Conservation (phyloP, 2,113 vertebrate genomes). For the Diadophis punctatus region DNA sequence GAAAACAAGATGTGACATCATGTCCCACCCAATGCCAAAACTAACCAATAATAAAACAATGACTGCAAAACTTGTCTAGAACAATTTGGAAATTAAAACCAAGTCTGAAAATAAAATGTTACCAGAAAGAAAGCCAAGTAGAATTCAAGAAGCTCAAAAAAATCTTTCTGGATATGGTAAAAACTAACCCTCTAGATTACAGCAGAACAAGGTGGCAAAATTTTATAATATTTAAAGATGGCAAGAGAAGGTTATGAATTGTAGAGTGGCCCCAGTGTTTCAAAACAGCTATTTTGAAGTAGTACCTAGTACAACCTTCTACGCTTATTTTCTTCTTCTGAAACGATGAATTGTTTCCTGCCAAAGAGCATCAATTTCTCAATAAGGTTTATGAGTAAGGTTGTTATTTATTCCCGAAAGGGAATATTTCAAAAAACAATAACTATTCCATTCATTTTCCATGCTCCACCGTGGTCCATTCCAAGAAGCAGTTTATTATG, state of each 20-base stretch:
- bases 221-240: not conserved
- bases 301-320: not conserved
- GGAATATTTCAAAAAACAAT: not conserved
- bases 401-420: not conserved
- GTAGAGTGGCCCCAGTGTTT: not conserved
- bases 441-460: not conserved
- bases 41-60: not conserved
- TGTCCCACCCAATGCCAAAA: conserved; percentile 11
- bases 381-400: not conserved
- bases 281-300: not conserved
- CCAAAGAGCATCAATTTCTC: not conserved
- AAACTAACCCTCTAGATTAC: not conserved
- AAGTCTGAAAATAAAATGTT: not conserved
- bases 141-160: not conserved
- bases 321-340: not conserved
- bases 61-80: conserved; percentile 1
- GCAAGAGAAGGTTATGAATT: not conserved
- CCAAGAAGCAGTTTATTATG: not conserved
- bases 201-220: not conserved
- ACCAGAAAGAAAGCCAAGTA: not conserved
- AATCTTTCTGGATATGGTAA: not conserved
- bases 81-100: not conserved
- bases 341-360: not conserved
- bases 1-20: not conserved
- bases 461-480: not conserved